Base-by-base conservation (phyloP, 2,113 vertebrate species). In the Nothocercus nigrocapillus region DNA sequence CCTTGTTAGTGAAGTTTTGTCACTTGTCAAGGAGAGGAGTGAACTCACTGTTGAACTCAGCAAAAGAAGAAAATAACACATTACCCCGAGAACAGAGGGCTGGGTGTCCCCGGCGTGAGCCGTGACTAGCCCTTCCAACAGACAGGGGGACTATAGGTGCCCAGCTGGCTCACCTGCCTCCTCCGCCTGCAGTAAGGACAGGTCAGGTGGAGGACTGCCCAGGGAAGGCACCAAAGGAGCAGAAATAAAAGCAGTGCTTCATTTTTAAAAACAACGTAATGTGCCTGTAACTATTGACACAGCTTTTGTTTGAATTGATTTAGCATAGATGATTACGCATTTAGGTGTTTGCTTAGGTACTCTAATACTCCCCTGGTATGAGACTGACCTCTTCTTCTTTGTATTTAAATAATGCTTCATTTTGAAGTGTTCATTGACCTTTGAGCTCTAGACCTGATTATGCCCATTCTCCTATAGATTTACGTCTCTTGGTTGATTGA, bases 211-310 rank as follows among this genome's bases (percentile, higher is more conserved):
- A 38, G 28, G 32, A 42, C 4, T 38, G 64, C 25, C 86, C 64
- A 44, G 62, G 44, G 38, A 18, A 72, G 17, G 68, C 64, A 58
- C 47, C 36, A 54, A 88, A 89, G 56, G 73, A 81, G n/a, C 34
- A 62, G 61, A 87, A 91, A 78, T 32, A 93, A 93, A 94, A 91
- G 68, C 66, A 89, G 78, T 5, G 1, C 84, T 88, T 45, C 93
- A 64, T 94, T 96, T 95, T 53, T 74, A n/a, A 92, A 91, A 93
- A 58, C 64, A 93, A 12, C 58, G 62, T 83, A 77, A 70, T 0
- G 1, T 93, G 68, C 36, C 78, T n/a, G 93, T 96, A 96, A 97
- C 96, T 96, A 95, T 94, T 97, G 93, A 93, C 95, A 95, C 77
- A 95, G 92, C 53, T 86, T 90, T 94, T 83, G 49, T 90, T 83